Percentiles rank a stretch among this genome's conserved stretches.
Evolutionary conservation across 2,888 invertebrate genomes (phyloP).

Genomic region (Scaptodrosophila latifasciaeformis): DNA sequence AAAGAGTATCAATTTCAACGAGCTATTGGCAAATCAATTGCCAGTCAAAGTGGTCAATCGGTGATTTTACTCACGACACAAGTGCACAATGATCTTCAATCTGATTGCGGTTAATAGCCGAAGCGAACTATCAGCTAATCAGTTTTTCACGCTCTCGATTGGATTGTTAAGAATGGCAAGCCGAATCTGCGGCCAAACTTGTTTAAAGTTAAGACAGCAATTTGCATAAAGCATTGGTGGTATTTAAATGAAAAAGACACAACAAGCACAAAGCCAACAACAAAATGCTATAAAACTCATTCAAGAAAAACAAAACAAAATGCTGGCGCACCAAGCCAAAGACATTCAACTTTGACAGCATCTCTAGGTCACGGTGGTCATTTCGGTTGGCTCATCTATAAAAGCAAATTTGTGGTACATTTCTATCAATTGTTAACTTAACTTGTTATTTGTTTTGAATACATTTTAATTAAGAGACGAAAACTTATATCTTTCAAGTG

Average conservation of each 20-base stretch:
- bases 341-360: conserved; percentile 65
- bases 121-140: conserved; percentile 47
- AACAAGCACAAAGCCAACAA: conserved; percentile 16
- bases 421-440: not conserved
- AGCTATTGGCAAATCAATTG: not conserved
- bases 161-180: not conserved
- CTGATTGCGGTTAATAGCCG: conserved; percentile 40
- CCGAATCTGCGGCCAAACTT: conserved; percentile 22
- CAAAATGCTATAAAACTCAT: conserved; percentile 38
- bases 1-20: not conserved
- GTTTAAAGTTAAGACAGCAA: conserved; percentile 48
- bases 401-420: not conserved
- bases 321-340: conserved; percentile 43
- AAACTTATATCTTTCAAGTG: too few species aligned
- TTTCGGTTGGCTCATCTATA: not conserved
- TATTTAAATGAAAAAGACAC: conserved; percentile 21
- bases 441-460: not conserved
- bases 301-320: conserved; percentile 25
- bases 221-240: conserved; percentile 20
- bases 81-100: conserved; percentile 22
- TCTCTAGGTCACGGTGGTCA: conserved; percentile 55
- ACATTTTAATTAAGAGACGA: too few species aligned
- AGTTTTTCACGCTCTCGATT: conserved; percentile 39
- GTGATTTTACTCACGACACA: not conserved
- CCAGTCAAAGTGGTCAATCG: not conserved